Evolutionary conservation across 53 echinoderm and acorn worm genomes (phyloP).

Genomic region (Patiria pectinifera): DNA sequence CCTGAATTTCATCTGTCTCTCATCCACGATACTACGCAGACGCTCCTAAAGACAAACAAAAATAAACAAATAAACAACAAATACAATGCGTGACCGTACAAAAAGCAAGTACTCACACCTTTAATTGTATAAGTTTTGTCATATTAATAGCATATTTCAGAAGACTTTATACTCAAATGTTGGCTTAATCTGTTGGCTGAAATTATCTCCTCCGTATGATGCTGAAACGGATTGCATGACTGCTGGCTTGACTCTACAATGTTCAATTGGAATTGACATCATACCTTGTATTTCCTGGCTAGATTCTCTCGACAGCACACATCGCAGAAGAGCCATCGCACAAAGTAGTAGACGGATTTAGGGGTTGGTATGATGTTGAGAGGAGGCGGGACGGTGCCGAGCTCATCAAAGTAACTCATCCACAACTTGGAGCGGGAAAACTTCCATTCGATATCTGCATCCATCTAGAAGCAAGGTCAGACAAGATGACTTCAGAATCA

Average conservation of each 20-base stretch:
- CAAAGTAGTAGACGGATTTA: slow-evolving; percentile 81
- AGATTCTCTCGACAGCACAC: slow-evolving; percentile 89
- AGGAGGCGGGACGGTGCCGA: slow-evolving; percentile 94
- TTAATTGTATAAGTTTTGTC: no score
- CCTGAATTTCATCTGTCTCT: slow-evolving; percentile 89
- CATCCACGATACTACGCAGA: slow-evolving; percentile 90
- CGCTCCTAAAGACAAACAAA: slow-evolving; percentile 70
- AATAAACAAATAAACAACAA: background rate
- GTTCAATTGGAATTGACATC: background rate
- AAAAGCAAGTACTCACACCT: no score
- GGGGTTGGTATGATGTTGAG: slow-evolving; percentile 95
- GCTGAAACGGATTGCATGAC: no score
- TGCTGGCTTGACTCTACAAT: no score
- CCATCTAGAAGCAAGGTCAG: slow-evolving; percentile 71
- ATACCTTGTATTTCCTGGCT: slow-evolving; percentile 95
- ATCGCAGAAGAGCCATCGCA: slow-evolving; percentile 90
- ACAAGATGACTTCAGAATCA: background rate
- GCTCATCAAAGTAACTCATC: slow-evolving; percentile 99
- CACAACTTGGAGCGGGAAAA: slow-evolving; percentile 97
- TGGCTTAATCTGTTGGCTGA: no score
- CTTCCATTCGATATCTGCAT: slow-evolving; percentile 99
- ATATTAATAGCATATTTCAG: no score
- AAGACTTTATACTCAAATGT: no score
- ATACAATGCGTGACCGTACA: background rate
- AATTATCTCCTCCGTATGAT: no score